These are phyloP conservation scores for Pogonus chalceus DNA, from an alignment of 1,140 invertebrate species.

Conservation along the genomic window DNA sequence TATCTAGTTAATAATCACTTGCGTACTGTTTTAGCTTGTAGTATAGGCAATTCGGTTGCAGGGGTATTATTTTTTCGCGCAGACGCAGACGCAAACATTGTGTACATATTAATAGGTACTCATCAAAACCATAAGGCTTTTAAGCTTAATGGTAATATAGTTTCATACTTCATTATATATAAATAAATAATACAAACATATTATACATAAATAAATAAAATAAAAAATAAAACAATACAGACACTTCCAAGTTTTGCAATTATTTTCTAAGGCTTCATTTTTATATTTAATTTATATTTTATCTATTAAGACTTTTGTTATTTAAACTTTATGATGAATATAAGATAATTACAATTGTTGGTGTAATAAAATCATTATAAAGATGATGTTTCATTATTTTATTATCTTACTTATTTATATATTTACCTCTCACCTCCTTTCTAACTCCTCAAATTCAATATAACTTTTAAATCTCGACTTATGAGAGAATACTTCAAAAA, in stretches of 20 bases:
- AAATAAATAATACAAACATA: neutral
- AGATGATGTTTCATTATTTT: neutral
- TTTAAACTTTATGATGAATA: conserved; percentile 20
- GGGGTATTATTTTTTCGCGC: conserved; percentile 10
- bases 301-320: conserved; percentile 4
- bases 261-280: conserved; percentile 13
- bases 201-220: too few relatives aligned
- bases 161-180: neutral
- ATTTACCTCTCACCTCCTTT: neutral
- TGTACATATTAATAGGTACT: conserved; percentile 9
- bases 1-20: conserved; percentile 27
- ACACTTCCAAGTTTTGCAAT: conserved; percentile 9
- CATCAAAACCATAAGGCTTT: conserved; percentile 9
- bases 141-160: conserved; percentile 8
- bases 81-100: too few relatives aligned
- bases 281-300: conserved; percentile 24
- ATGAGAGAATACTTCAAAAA: too few relatives aligned
- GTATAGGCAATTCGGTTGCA: conserved; percentile 18
- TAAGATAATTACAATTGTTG: conserved; percentile 36
- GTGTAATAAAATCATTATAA: conserved; percentile 36
- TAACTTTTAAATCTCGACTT: neutral
- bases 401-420: neutral
- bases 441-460: neutral
- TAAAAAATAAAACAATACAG: conserved; percentile 4
- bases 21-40: conserved; percentile 25